These are phyloP conservation scores for Cichlasoma orientale DNA, from an alignment of 2,797 vertebrate genomes.

Conservation along the genomic window DNA sequence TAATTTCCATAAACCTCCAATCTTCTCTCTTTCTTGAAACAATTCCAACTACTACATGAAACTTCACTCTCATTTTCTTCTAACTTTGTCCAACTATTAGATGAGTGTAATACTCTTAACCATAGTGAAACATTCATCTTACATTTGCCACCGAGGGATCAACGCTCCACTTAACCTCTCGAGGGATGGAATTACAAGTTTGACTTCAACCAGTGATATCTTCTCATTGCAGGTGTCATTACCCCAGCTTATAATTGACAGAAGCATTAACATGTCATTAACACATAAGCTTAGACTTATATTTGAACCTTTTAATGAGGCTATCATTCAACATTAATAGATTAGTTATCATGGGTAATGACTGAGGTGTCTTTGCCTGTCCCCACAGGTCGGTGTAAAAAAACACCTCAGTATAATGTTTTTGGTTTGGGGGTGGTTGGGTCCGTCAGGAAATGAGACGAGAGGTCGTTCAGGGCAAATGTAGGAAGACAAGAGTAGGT, in stretches of 20 bases:
- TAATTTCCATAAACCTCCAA: not conserved
- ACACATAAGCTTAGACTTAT: conserved; percentile 82
- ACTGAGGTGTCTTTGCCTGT: conserved; percentile 79
- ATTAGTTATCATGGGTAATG: conserved; percentile 82
- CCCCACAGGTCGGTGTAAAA: conserved; percentile 71
- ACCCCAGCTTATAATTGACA: conserved; percentile 80
- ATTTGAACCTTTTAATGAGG: conserved; percentile 84
- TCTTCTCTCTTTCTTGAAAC: not conserved
- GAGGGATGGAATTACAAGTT: conserved; percentile 75
- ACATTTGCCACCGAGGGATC: conserved; percentile 55
- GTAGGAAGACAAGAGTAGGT: conserved; percentile 43
- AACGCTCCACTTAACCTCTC: conserved; percentile 76
- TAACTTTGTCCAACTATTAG: conserved; percentile 49
- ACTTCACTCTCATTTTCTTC: conserved; percentile 33
- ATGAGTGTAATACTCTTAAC: conserved; percentile 10
- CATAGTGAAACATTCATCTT: conserved; percentile 62
- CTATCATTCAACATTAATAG: conserved; percentile 84
- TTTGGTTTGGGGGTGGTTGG: conserved; percentile 20
- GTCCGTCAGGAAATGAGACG: conserved; percentile 57
- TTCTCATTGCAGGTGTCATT: conserved; percentile 80
- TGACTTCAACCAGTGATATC: conserved; percentile 73
- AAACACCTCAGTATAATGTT: conserved; percentile 73
- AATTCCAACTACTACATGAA: not conserved
- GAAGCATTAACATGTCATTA: conserved; percentile 86
- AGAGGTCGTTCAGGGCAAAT: conserved; percentile 55